Conservation (phyloP, 2,797 vertebrate species). For the Acestrorhynchus altus region DNA sequence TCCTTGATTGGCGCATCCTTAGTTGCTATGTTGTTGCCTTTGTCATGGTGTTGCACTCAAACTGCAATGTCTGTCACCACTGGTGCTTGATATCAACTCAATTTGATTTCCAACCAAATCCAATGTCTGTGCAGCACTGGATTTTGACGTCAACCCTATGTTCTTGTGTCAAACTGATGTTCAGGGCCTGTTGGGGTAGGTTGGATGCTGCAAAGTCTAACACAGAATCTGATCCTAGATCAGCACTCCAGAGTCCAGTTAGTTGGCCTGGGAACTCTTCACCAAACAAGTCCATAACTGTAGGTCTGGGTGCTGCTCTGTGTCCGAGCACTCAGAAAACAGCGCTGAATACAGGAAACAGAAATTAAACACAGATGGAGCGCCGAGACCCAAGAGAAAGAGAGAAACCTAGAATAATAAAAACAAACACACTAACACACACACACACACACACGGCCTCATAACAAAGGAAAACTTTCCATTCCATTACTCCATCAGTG, state of each 20-base stretch:
- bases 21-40: too few relatives aligned
- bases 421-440: conserved; percentile 56
- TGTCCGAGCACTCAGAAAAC: conserved; percentile 24
- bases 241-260: background rate
- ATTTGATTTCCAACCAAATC: too few relatives aligned
- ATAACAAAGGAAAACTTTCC: conserved; percentile 65
- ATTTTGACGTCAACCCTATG: too few relatives aligned
- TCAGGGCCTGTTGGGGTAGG: too few relatives aligned
- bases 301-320: background rate
- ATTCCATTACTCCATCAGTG: conserved; percentile 67
- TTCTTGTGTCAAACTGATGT: too few relatives aligned
- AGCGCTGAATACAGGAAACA: conserved; percentile 62
- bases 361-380: conserved; percentile 65
- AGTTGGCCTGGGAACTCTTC: conserved; percentile 17
- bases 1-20: too few relatives aligned
- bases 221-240: background rate
- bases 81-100: too few relatives aligned
- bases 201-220: background rate
- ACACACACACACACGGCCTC: conserved; percentile 30
- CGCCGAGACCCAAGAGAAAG: conserved; percentile 16
- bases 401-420: conserved; percentile 60
- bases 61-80: too few relatives aligned
- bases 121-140: too few relatives aligned
- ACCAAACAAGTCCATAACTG: conserved; percentile 52
- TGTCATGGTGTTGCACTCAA: too few relatives aligned